Conservation (phyloP, 1,140 invertebrate species). For the Semibalanus balanoides region DNA sequence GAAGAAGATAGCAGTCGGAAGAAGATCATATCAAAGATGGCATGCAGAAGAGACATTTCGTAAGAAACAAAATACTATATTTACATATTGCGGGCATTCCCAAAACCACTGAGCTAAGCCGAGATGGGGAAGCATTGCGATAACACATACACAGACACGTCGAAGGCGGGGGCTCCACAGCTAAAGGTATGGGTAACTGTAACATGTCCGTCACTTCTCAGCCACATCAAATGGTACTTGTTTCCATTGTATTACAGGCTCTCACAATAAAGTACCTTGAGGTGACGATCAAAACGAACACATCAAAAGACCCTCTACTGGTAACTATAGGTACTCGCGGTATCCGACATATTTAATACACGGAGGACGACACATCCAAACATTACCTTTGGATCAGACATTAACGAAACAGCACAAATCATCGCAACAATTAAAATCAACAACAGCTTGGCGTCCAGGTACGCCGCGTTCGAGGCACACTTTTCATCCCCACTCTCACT, state of each 20-base stretch:
- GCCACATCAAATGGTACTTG: background rate
- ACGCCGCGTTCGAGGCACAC: too few relatives aligned
- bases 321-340: background rate
- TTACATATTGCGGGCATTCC: constrained; percentile 1
- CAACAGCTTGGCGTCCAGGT: background rate
- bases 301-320: background rate
- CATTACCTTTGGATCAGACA: background rate
- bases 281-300: background rate
- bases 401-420: background rate
- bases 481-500: too few relatives aligned
- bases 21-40: background rate
- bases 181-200: background rate
- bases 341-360: background rate
- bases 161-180: background rate
- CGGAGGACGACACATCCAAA: background rate
- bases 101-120: background rate
- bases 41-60: background rate
- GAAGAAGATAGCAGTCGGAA: background rate
- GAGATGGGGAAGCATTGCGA: background rate
- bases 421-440: background rate
- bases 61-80: background rate
- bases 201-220: background rate
- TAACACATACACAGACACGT: background rate
- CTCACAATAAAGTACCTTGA: background rate
- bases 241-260: background rate